Conservation (phyloP, 2,888 invertebrate genomes). For the Eupithecia exiguata region DNA sequence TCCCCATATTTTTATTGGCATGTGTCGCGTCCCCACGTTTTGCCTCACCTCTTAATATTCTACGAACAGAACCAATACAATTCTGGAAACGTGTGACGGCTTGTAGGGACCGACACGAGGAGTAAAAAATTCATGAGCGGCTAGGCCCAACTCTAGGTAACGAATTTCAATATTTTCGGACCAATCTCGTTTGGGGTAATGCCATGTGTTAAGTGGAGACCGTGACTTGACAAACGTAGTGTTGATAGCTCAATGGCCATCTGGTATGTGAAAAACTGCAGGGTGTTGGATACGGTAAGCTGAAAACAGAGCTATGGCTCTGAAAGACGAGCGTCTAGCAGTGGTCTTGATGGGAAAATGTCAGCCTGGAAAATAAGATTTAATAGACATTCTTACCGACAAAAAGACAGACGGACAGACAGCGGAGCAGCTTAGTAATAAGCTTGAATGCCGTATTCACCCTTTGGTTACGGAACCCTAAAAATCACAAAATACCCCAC, state of each 20-base stretch:
- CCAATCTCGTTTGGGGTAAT: not conserved
- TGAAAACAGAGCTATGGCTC: no score
- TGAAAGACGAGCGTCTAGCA: no score
- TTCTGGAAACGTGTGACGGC: not conserved
- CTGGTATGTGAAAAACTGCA: no score
- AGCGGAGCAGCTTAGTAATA: no score
- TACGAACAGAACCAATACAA: constrained; percentile 3
- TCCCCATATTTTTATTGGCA: not conserved
- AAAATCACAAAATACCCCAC: no score
- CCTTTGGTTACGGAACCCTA: no score
- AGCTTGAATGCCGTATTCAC: no score
- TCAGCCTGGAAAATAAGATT: no score
- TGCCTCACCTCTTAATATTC: constrained; percentile 3
- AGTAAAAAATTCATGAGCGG: not conserved
- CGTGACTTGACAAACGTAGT: not conserved
- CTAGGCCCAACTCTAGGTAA: not conserved
- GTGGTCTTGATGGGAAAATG: no score
- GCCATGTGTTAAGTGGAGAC: not conserved
- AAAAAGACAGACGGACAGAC: no score
- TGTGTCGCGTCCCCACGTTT: not conserved
- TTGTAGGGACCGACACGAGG: not conserved
- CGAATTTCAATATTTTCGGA: not conserved
- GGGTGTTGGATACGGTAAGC: no score
- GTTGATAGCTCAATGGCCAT: not conserved
- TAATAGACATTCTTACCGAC: no score